phyloP scores from a whole-genome alignment of 2,797 vertebrate species.

The Linurgus olivaceus region DNA sequence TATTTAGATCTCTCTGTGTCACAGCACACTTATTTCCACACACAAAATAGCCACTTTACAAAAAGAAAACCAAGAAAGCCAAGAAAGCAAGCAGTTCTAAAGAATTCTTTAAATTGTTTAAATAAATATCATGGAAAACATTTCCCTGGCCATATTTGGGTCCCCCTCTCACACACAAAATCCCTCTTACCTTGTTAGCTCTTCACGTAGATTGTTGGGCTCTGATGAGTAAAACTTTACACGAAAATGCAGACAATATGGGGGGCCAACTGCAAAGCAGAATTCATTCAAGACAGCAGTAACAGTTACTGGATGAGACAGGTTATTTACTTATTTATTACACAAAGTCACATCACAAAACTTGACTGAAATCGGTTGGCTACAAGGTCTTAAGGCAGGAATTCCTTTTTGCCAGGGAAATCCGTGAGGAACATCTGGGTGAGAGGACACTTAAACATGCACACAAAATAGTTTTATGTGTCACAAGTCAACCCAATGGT shows the following conservation, averaged over 20 bases:
- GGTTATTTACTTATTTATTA: background rate
- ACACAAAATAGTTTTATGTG: background rate
- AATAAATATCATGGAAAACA: background rate
- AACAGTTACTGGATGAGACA: background rate
- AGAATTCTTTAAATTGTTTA: background rate
- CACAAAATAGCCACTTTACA: background rate
- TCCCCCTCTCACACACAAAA: background rate
- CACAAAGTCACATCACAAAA: background rate
- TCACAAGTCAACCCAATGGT: background rate
- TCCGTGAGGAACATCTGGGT: background rate
- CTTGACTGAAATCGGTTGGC: background rate
- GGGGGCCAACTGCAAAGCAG: conserved; percentile 87
- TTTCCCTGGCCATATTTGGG: background rate
- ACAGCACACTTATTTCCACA: background rate
- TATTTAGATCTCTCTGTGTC: background rate
- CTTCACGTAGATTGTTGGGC: conserved; percentile 96
- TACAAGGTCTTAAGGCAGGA: background rate
- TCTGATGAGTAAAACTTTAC: conserved; percentile 99
- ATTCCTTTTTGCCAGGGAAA: background rate
- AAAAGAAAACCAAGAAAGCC: background rate
- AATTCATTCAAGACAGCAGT: background rate
- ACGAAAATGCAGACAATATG: conserved; percentile 95
- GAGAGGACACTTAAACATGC: background rate
- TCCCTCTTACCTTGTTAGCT: conserved; percentile 87
- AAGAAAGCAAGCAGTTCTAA: background rate